Evolutionary conservation across 1,140 invertebrate species (phyloP).

Genomic region (Ceratina australensis): DNA sequence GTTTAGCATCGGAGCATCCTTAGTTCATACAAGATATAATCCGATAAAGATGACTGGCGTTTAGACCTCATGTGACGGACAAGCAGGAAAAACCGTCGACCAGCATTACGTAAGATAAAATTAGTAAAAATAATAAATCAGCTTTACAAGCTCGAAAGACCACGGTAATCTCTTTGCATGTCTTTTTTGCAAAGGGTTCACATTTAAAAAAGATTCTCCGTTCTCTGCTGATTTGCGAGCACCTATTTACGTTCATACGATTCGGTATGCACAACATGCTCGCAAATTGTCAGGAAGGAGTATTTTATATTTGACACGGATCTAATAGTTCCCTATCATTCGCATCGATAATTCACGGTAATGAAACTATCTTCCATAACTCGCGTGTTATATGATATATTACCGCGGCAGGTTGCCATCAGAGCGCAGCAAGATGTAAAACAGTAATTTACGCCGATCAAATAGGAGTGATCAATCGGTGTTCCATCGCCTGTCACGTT

Average conservation of each 20-base stretch:
- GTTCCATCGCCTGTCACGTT: slow-evolving; percentile 20
- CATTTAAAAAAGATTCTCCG: no score
- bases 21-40: slow-evolving; percentile 3
- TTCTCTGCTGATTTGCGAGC: no score
- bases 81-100: background rate
- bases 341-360: slow-evolving; percentile 13
- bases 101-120: background rate
- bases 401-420: slow-evolving; percentile 33
- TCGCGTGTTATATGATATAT: slow-evolving; percentile 41
- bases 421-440: slow-evolving; percentile 41
- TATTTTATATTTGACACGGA: background rate
- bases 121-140: background rate
- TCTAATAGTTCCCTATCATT: slow-evolving; percentile 26
- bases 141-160: background rate
- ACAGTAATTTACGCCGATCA: slow-evolving; percentile 49
- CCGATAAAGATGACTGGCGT: slow-evolving; percentile 4
- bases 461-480: slow-evolving; percentile 44
- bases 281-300: background rate
- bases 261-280: no score
- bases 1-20: background rate
- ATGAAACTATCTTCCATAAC: slow-evolving; percentile 29
- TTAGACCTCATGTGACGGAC: background rate
- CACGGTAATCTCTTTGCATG: background rate
- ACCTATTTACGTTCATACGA: no score
- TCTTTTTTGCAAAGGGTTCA: no score